phyloP scores from a whole-genome alignment of 2,888 invertebrate species.

The Plebejus melissa region DNA sequence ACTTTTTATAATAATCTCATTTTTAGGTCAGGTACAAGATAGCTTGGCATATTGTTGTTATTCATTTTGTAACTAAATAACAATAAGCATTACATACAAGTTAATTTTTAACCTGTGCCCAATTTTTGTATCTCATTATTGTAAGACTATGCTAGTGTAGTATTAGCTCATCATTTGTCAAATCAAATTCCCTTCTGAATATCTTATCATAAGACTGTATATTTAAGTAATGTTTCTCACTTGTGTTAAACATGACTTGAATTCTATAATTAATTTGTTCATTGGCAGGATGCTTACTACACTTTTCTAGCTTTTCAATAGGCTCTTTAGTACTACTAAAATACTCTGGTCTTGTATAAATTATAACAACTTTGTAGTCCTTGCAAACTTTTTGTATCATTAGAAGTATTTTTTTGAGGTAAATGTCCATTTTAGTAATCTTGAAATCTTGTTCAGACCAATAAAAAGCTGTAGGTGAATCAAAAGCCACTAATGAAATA shows the following conservation, averaged over 20 bases:
- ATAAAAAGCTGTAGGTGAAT: slow-evolving; percentile 72
- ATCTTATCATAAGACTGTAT: slow-evolving; percentile 42
- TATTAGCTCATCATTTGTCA: slow-evolving; percentile 8
- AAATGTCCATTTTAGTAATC: slow-evolving; percentile 71
- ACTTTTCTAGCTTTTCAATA: slow-evolving; percentile 46
- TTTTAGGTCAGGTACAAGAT: neutral
- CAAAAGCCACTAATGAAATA: slow-evolving; percentile 62
- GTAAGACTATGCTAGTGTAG: slow-evolving; percentile 14
- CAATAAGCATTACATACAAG: neutral
- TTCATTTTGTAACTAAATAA: neutral
- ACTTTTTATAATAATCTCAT: neutral
- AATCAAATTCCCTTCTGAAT: slow-evolving; percentile 41
- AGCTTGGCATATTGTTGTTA: neutral
- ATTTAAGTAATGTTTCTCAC: slow-evolving; percentile 40
- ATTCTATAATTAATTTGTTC: slow-evolving; percentile 63
- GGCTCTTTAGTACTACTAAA: slow-evolving; percentile 63
- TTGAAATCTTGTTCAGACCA: slow-evolving; percentile 72
- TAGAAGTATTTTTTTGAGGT: slow-evolving; percentile 62
- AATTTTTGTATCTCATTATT: slow-evolving; percentile 10
- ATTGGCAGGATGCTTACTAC: slow-evolving; percentile 43
- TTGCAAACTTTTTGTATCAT: slow-evolving; percentile 65
- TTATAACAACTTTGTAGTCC: slow-evolving; percentile 67
- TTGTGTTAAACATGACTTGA: slow-evolving; percentile 42
- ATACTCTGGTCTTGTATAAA: slow-evolving; percentile 76
- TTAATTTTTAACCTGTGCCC: neutral